Evolutionary conservation across 2,797 vertebrate species (phyloP).

Genomic region (Peromyscus eremicus): DNA sequence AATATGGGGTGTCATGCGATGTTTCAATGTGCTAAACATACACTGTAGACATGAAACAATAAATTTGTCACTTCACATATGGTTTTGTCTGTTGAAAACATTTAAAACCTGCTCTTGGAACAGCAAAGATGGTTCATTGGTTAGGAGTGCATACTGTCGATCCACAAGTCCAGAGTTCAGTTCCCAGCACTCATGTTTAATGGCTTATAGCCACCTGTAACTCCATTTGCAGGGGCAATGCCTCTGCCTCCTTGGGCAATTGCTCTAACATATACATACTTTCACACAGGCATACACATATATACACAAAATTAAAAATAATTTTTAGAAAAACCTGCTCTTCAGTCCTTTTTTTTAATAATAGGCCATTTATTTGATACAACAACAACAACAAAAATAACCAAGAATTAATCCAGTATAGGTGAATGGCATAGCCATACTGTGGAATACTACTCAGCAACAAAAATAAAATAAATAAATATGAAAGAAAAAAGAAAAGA

Average conservation of each 20-base stretch:
- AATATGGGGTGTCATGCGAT: background rate
- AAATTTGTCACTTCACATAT: background rate
- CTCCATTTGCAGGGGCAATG: background rate
- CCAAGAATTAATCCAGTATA: background rate
- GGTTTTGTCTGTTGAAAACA: background rate
- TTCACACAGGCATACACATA: background rate
- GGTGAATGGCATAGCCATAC: background rate
- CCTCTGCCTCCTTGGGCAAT: background rate
- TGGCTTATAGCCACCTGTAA: background rate
- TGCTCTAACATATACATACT: background rate
- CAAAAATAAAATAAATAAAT: no score
- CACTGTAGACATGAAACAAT: background rate
- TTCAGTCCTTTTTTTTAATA: background rate
- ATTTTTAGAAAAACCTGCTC: background rate
- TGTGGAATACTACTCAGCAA: background rate
- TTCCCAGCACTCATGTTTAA: background rate
- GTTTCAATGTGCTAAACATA: background rate
- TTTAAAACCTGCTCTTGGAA: background rate
- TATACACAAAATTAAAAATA: background rate
- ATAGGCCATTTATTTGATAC: background rate
- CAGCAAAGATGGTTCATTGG: background rate
- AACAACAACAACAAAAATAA: background rate
- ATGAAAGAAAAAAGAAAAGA: no score
- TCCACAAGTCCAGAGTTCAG: background rate
- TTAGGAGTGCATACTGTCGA: background rate